phyloP scores from a whole-genome alignment of 1,140 invertebrate genomes.

The Drosophila orena region DNA sequence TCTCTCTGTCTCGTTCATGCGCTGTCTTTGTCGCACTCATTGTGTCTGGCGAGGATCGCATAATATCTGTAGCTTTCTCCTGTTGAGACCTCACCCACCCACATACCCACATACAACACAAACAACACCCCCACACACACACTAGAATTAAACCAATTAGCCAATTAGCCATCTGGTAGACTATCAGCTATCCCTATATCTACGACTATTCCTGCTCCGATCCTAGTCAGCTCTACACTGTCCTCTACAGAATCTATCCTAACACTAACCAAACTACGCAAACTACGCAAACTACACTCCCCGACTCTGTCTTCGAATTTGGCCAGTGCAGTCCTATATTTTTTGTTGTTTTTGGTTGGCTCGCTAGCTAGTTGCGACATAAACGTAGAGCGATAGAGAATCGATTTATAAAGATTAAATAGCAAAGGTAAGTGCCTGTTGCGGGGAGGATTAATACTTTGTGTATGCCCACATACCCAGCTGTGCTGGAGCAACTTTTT shows the following conservation, averaged over 20 bases:
- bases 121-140: constrained; percentile 43
- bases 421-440: constrained; percentile 68
- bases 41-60: constrained; percentile 18
- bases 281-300: constrained; percentile 47
- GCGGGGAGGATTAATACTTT: constrained; percentile 62
- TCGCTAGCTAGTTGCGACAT: constrained; percentile 66
- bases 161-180: constrained; percentile 26
- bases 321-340: constrained; percentile 48
- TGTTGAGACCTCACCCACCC: constrained; percentile 20
- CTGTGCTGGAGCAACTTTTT: constrained; percentile 42
- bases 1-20: constrained; percentile 16
- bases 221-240: constrained; percentile 28
- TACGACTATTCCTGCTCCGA: constrained; percentile 13
- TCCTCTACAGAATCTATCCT: constrained; percentile 30
- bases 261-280: constrained; percentile 66
- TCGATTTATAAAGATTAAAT: constrained; percentile 65
- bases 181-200: constrained; percentile 41
- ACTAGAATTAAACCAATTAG: constrained; percentile 34
- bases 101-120: constrained; percentile 53
- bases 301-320: constrained; percentile 72
- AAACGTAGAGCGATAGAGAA: constrained; percentile 68
- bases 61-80: constrained; percentile 34
- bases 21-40: constrained; percentile 30
- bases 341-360: constrained; percentile 13
- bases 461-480: constrained; percentile 42